Evolutionary conservation across 2,113 vertebrate species (phyloP), one percentile per base, ranked within the genome.

Genomic region (Urocynchramus pylzowi): DNA sequence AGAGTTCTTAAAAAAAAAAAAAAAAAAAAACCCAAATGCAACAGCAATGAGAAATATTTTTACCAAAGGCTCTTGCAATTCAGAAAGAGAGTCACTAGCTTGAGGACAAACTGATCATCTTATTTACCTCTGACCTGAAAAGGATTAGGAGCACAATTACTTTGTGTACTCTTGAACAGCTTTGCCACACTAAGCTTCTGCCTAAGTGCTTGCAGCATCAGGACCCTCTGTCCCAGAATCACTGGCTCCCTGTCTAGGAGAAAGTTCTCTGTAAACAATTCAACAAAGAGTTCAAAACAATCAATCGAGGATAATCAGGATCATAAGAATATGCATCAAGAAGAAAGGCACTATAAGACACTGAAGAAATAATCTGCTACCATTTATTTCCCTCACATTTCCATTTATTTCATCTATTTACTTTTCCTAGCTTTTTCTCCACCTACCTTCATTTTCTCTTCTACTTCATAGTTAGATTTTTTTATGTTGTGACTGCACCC

Each of bases 11-110:
- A 70, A 79, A 91, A 65, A 63, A 26, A 1, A 49, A 47, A 20
- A 44, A 44, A 24, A 35, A 16, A 1, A 18, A 12, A 53, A 53
- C 0, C 8, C 19, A 89, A 87, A 78, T 73, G 76, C 20, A 18
- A 31, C 15, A 89, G 24, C 10, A 93, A 84, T 85, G 61, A 22
- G 23, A 94, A 94, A 65, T 93, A 80, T 87, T 96, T 94, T 81
- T 85, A 56, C 26, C 65, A 84, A 53, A 65, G 45, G 49, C 15
- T 28, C 33, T 87, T 89, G 54, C 52, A 89, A 41, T 60, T 81
- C 61, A 81, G 35, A 83, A 73, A 60, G 33, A 77, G 26, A 89
- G 59, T 56, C 52, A 61, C 22, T 63, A 82, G 13, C 64, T 24
- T 60, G 47, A 74, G 49, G 49, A 87, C 53, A 93, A 75, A 75